Evolutionary conservation across 2,888 invertebrate species (phyloP), one percentile per base, ranked within the genome.

Genomic region (Microchrysa polita): DNA sequence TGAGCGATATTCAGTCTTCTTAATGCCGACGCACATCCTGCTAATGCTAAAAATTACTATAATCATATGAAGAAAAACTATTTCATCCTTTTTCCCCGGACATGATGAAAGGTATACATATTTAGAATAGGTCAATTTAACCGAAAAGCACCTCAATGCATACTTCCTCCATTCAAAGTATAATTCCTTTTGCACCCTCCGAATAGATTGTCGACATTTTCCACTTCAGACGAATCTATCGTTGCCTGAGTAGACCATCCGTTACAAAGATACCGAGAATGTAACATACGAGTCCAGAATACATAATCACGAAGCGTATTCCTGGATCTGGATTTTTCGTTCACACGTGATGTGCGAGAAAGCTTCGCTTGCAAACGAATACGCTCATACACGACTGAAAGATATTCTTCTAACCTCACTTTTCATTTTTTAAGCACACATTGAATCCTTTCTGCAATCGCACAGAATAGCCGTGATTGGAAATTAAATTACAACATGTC

Each of bases 341-440:
- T 7, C 27, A 5, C 27, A 34, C n/a, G n/a, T 34, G 27, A 2
- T 34, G 27, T 34, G 27, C 27, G 27, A 34, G 2, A 34, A 34
- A 34, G 27, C 27, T 34, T 34, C 27, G 34, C 10, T n/a, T 55
- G 55, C 22, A 55, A 55, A 55, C 22, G 16, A 55, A 2, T 2
- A n/a, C n/a, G n/a, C n/a, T 16, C 55, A 20, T 16, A 10, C 40
- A 42, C 27, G 40, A 18, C n/a, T 9, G 27, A 14, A 18, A 18
- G 40, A 61, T 61, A 61, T 61, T 40, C 61, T 61, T 18, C 2
- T 40, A 61, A 61, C 61, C 61, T 61, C 61, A 61, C 42, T 61
- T 61, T 61, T 61, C 61, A 61, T 61, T 61, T 61, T 61, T 61
- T 61, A 65, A 65, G 65, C 65, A 44, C 65, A 65, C n/a, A 65